phyloP scores from a whole-genome alignment of 2,888 invertebrate genomes.

The Diloba caeruleocephala region DNA sequence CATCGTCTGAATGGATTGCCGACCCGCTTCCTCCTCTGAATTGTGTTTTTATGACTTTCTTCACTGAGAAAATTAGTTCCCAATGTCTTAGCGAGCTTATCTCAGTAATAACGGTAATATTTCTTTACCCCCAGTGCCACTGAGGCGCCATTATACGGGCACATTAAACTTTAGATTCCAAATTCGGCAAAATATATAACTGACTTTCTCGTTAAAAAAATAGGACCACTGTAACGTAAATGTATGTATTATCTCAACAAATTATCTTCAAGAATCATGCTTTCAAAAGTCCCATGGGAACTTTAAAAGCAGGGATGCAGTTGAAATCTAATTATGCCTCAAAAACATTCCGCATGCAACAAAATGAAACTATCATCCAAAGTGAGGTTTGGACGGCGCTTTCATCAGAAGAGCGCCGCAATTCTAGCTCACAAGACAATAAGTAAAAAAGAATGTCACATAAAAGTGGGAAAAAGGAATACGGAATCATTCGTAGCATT shows the following conservation, averaged over 20 bases:
- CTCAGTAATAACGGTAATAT: constrained; percentile 36
- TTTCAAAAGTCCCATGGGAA: background rate
- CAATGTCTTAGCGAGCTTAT: constrained; percentile 36
- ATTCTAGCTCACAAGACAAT: constrained; percentile 20
- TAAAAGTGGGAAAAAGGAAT: constrained; percentile 61
- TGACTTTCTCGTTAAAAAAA: constrained; percentile 23
- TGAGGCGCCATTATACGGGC: constrained; percentile 27
- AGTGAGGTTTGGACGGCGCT: constrained; percentile 13
- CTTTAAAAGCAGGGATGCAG: constrained; percentile 13
- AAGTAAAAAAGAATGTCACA: constrained; percentile 45
- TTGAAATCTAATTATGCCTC: constrained; percentile 26
- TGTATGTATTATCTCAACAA: too few relatives aligned
- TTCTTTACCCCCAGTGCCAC: constrained; percentile 10
- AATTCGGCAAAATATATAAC: constrained; percentile 11
- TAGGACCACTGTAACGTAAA: background rate
- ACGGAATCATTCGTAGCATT: constrained; percentile 70
- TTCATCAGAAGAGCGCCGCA: constrained; percentile 19
- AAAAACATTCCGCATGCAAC: constrained; percentile 19
- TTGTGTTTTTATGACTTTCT: constrained; percentile 44
- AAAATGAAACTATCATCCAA: constrained; percentile 11
- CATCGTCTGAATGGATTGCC: constrained; percentile 42
- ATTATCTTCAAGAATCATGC: constrained; percentile 2
- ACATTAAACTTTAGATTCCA: constrained; percentile 29
- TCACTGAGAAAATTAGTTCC: constrained; percentile 45
- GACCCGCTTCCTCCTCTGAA: constrained; percentile 25